phyloP scores from a whole-genome alignment of 1,140 invertebrate species.

The Monochamus saltuarius region DNA sequence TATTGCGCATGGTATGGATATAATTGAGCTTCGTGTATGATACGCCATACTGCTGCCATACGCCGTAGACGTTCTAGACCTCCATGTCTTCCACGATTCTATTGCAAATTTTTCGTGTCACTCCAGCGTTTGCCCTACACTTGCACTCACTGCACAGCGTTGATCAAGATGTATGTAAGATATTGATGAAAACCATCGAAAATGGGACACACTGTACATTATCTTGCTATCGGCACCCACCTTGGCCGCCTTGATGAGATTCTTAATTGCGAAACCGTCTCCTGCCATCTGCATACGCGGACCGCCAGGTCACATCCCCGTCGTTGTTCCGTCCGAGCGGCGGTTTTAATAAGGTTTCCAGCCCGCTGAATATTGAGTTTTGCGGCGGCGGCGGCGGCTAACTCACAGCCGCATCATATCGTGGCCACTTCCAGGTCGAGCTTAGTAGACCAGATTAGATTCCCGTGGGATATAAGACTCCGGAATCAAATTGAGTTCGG shows the following conservation, averaged over 20 bases:
- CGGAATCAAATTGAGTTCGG: constrained; percentile 52
- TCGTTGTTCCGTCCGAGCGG: constrained; percentile 42
- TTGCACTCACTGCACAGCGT: too few relatives aligned
- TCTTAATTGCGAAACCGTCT: constrained; percentile 15
- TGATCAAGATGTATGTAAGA: too few relatives aligned
- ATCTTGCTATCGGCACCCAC: too few relatives aligned
- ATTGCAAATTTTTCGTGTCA: too few relatives aligned
- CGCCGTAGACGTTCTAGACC: too few relatives aligned
- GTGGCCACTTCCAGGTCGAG: constrained; percentile 48
- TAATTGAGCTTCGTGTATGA: too few relatives aligned
- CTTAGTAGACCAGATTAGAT: constrained; percentile 47
- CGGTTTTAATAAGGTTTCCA: constrained; percentile 52
- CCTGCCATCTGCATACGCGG: constrained; percentile 14
- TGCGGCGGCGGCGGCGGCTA: constrained; percentile 38
- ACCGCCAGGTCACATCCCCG: constrained; percentile 18
- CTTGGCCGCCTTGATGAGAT: not conserved
- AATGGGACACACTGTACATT: too few relatives aligned
- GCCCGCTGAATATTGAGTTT: constrained; percentile 52
- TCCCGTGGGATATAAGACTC: constrained; percentile 40
- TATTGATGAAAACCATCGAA: too few relatives aligned
- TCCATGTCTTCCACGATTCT: too few relatives aligned
- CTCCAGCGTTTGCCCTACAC: too few relatives aligned
- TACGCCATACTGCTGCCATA: too few relatives aligned
- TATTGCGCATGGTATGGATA: too few relatives aligned
- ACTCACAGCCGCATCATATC: constrained; percentile 40